Percentiles rank a stretch among this genome's conserved stretches.
Conservation (phyloP, 1,140 invertebrate species). For the Sycobia sp. region DNA sequence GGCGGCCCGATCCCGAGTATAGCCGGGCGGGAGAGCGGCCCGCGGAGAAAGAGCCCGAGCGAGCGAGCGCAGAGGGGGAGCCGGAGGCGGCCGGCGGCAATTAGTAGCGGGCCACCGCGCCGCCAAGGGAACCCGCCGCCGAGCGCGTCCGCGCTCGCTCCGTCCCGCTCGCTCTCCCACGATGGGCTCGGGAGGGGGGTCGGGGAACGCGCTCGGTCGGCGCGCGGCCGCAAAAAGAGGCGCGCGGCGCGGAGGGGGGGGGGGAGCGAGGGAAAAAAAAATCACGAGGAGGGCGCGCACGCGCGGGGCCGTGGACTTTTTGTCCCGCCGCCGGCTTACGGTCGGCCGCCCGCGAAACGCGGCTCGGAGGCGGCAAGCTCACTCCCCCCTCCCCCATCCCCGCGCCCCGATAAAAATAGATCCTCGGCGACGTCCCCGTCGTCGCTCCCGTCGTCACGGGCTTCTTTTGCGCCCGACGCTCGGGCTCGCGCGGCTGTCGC, state of each 20-base stretch:
- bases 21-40: slow-evolving; percentile 5
- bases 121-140: slow-evolving; percentile 55
- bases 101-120: slow-evolving; percentile 57
- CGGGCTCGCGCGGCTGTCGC: too few species aligned
- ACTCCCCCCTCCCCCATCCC: too few species aligned
- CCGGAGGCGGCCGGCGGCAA: slow-evolving; percentile 59
- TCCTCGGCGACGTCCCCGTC: slow-evolving; percentile 32
- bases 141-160: slow-evolving; percentile 36
- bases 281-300: slow-evolving; percentile 14
- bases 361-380: slow-evolving; percentile 16
- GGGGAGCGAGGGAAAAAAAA: slow-evolving; percentile 17
- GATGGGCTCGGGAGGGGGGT: neutral
- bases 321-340: slow-evolving; percentile 49
- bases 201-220: neutral
- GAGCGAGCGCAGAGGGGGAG: slow-evolving; percentile 29
- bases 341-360: too few species aligned
- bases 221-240: neutral
- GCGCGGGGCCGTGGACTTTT: slow-evolving; percentile 53
- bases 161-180: slow-evolving; percentile 32
- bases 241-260: slow-evolving; percentile 18
- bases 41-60: neutral
- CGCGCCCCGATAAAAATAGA: slow-evolving; percentile 55
- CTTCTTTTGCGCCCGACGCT: too few species aligned
- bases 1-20: too few species aligned
- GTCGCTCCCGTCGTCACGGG: neutral